These are phyloP conservation scores for Drosophila mojavensis DNA, from an alignment of 1,140 invertebrate species.

Conservation along the genomic window DNA sequence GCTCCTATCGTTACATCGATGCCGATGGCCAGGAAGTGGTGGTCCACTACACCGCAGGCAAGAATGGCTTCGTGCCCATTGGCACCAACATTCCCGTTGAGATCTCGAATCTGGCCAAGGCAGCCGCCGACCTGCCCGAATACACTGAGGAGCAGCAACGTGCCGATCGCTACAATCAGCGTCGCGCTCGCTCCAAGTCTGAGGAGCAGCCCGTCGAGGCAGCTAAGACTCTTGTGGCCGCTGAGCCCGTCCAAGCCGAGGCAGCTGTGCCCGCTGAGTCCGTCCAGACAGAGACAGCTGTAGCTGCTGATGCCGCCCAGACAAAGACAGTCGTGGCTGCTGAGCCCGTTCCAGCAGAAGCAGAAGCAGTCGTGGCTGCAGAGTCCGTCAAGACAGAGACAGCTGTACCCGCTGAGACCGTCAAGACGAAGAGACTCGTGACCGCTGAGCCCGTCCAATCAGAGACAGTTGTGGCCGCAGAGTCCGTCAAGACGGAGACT, in stretches of 20 bases:
- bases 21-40: conserved; percentile 89
- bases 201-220: conserved; percentile 2
- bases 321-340: too few species aligned
- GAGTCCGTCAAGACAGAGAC: too few species aligned
- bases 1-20: conserved; percentile 86
- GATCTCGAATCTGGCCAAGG: conserved; percentile 61
- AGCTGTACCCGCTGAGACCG: too few species aligned
- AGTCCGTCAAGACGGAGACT: too few species aligned
- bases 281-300: too few species aligned
- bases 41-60: conserved; percentile 88
- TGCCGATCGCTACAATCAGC: conserved; percentile 40
- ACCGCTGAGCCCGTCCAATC: too few species aligned
- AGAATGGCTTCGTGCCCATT: conserved; percentile 87
- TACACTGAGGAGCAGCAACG: conserved; percentile 53
- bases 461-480: too few species aligned
- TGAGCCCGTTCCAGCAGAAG: too few species aligned
- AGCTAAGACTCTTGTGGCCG: background rate
- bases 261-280: too few species aligned
- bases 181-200: conserved; percentile 57
- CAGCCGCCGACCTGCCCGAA: conserved; percentile 64
- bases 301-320: too few species aligned
- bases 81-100: conserved; percentile 86
- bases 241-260: background rate
- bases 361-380: too few species aligned
- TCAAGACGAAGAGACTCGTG: too few species aligned